Percentiles rank a stretch among this genome's conserved stretches.
phyloP scores from a whole-genome alignment of 2,888 invertebrate genomes.

The Lycia hirtaria region DNA sequence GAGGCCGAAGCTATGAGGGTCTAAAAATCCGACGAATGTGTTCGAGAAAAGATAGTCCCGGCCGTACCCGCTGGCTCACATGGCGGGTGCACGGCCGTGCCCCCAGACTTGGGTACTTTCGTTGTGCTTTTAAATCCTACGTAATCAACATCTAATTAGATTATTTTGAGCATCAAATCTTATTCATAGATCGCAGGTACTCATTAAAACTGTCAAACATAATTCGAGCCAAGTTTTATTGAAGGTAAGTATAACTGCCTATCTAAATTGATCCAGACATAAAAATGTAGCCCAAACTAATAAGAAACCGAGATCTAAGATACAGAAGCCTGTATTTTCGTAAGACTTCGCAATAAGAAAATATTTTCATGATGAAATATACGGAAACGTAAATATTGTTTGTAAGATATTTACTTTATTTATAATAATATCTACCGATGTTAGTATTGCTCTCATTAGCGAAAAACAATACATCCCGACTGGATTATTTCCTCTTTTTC shows the following conservation, averaged over 20 bases:
- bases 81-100: no score
- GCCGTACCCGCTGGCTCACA: no score
- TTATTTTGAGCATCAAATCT: background rate
- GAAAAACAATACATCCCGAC: no score
- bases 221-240: background rate
- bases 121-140: no score
- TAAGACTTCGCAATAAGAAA: background rate
- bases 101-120: no score
- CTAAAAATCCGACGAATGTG: no score
- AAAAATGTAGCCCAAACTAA: background rate
- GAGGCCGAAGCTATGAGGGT: no score
- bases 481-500: no score
- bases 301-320: background rate
- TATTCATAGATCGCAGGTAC: background rate
- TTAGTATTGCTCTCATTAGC: no score
- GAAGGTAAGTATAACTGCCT: background rate
- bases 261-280: background rate
- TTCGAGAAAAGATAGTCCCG: no score
- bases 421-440: background rate
- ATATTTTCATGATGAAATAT: slow-evolving; percentile 5
- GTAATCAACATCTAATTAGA: no score
- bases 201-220: slow-evolving; percentile 2
- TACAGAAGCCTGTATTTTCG: background rate
- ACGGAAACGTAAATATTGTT: background rate
- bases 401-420: background rate